Evolutionary conservation across 2,797 vertebrate species (phyloP), one percentile per base, ranked within the genome.

Genomic region (Botia almorhae): DNA sequence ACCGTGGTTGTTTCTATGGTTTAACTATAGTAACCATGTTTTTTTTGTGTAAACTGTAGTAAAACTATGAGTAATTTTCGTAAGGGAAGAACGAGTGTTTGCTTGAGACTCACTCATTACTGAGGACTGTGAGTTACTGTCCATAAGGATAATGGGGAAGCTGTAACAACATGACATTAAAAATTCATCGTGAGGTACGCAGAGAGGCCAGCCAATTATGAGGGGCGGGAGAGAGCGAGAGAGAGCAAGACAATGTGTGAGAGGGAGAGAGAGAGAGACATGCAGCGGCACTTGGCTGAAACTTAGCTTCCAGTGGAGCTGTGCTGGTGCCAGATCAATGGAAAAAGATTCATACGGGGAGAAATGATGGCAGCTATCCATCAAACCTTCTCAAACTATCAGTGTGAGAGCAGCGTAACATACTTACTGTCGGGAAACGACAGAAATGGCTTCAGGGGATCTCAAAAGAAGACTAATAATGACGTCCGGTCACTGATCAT

Each of bases 111-210:
- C 21, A 21, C 17, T 80, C 26, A 56, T 68, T 21, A 50, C 11
- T 46, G 50, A 43, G 50, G 63, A 80, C 72, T 19, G 50, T 23
- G 73, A 65, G 63, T 73, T 36, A 61, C 39, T 33, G 65, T 76
- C 50, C 21, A 80, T 83, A 74, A 51, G 39, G 63, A 83, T 82
- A 87, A 83, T 80, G 74, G 56, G 16, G 26, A 80, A 72, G 78
- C 73, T 83, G 75, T 78, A 84, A 85, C 72, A 86, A 79, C 69
- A 69, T 64, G 36, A 39, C 65, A 88, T 87, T 79, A 87, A 87
- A 86, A 76, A 85, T 84, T 81, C 56, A 86, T 85, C 71, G 61
- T 67, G 81, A 85, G 82, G 74, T 81, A 67, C 71, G 67, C 50
- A 74, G 75, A 81, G 76, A 63, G 76, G 72, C 21, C 43, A 82